These are phyloP conservation scores for Phorcus lineatus DNA, from an alignment of 2,888 invertebrate species.

Conservation along the genomic window DNA sequence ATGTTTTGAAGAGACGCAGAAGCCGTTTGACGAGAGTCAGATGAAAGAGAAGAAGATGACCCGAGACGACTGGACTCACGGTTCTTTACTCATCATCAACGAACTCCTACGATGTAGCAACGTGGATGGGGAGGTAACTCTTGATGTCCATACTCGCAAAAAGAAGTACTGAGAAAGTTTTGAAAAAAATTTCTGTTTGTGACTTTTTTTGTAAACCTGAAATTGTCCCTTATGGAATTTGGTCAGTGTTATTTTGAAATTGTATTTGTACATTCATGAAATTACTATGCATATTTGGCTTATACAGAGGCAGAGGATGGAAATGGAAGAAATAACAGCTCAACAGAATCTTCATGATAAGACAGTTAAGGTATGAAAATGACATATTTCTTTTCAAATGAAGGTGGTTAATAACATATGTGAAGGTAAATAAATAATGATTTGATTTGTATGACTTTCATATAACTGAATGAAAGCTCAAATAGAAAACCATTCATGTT, in stretches of 20 bases:
- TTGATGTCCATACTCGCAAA: background rate
- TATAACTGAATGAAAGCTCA: no score
- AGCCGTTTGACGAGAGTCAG: conserved; percentile 83
- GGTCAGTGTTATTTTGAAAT: no score
- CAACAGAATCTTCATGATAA: conserved; percentile 74
- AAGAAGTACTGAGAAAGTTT: background rate
- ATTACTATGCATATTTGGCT: no score
- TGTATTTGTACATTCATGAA: no score
- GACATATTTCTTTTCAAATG: no score
- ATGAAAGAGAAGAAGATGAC: conserved; percentile 83
- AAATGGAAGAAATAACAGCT: conserved; percentile 75
- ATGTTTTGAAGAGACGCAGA: conserved; percentile 92
- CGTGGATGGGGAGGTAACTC: conserved; percentile 78
- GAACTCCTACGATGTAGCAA: conserved; percentile 94
- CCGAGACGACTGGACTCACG: conserved; percentile 92
- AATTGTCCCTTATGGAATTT: background rate
- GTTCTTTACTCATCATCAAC: conserved; percentile 92
- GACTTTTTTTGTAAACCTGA: background rate
- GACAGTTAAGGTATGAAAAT: conserved; percentile 59
- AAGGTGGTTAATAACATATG: no score
- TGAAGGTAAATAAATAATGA: no score
- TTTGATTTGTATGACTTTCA: no score
- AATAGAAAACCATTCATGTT: no score
- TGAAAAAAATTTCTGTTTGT: background rate
- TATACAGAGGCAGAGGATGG: conserved; percentile 69